Evolutionary conservation across 2,113 vertebrate genomes (phyloP).

Genomic region (Cochlearius cochlearius): DNA sequence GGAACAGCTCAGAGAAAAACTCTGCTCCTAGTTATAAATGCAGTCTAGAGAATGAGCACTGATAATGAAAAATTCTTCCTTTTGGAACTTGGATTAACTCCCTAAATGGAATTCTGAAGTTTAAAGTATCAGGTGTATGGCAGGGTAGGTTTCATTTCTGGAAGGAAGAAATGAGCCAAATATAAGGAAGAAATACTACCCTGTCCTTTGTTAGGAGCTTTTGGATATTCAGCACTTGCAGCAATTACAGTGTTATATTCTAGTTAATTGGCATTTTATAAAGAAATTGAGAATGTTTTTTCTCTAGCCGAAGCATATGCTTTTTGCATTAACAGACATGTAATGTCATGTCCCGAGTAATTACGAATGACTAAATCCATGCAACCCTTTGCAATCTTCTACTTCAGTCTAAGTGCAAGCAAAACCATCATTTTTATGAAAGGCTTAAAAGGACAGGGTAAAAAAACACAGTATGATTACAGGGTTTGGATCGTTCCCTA

Average conservation of each 20-base stretch:
- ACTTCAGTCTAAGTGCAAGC: not conserved
- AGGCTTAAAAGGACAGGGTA: not conserved
- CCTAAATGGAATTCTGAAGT: not conserved
- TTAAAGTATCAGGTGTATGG: not conserved
- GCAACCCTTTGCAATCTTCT: not conserved
- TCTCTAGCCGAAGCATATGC: not conserved
- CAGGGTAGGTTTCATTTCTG: not conserved
- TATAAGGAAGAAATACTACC: not conserved
- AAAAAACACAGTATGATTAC: not conserved
- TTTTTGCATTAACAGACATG: constrained; percentile 11
- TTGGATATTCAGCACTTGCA: not conserved
- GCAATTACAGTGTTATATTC: not conserved
- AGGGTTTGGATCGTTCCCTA: not conserved
- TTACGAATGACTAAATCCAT: not conserved
- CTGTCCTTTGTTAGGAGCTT: not conserved
- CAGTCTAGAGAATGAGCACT: not conserved
- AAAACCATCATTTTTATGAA: not conserved
- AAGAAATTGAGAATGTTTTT: not conserved
- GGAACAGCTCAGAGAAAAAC: not conserved
- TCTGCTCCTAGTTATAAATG: not conserved
- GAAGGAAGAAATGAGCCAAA: not conserved
- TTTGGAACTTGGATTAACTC: constrained; percentile 4
- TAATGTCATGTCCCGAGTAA: not conserved
- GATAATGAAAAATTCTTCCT: constrained; percentile 3
- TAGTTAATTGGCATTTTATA: constrained; percentile 13